These are phyloP conservation scores for Gastracanthus pulcherrimus DNA, from an alignment of 2,888 invertebrate species.

Conservation along the genomic window DNA sequence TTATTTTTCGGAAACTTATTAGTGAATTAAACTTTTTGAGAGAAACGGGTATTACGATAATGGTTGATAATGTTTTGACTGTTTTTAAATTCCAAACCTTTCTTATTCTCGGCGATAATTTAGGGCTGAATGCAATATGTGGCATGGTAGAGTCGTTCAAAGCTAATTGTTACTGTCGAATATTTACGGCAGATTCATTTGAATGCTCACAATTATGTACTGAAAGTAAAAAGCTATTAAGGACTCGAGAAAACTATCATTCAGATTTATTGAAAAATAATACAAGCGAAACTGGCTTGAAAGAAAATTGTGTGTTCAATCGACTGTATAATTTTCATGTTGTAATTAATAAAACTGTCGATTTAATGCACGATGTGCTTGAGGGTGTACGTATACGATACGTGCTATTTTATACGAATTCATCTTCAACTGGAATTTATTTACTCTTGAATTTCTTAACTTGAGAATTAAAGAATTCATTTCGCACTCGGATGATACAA, in stretches of 20 bases:
- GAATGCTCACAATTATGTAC: slow-evolving; percentile 47
- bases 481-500: background rate
- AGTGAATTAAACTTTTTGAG: slow-evolving; percentile 62
- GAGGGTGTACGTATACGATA: slow-evolving; percentile 46
- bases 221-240: background rate
- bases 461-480: slow-evolving; percentile 15
- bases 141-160: slow-evolving; percentile 61
- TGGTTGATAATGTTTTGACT: slow-evolving; percentile 42
- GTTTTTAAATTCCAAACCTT: slow-evolving; percentile 46
- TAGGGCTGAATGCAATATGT: slow-evolving; percentile 58
- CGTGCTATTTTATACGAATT: slow-evolving; percentile 14
- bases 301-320: slow-evolving; percentile 48
- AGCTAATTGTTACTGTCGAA: slow-evolving; percentile 63
- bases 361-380: slow-evolving; percentile 53
- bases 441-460: slow-evolving; percentile 24
- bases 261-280: slow-evolving; percentile 21
- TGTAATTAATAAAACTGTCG: slow-evolving; percentile 31
- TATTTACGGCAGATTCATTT: slow-evolving; percentile 60
- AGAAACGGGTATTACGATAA: slow-evolving; percentile 53
- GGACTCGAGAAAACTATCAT: slow-evolving; percentile 15
- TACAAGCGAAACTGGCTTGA: slow-evolving; percentile 24
- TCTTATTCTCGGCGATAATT: slow-evolving; percentile 40
- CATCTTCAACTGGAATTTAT: slow-evolving; percentile 14
- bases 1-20: slow-evolving; percentile 62
- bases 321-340: slow-evolving; percentile 35